These are phyloP conservation scores for Eupithecia tripunctaria DNA, from an alignment of 2,888 invertebrate species.

Conservation along the genomic window DNA sequence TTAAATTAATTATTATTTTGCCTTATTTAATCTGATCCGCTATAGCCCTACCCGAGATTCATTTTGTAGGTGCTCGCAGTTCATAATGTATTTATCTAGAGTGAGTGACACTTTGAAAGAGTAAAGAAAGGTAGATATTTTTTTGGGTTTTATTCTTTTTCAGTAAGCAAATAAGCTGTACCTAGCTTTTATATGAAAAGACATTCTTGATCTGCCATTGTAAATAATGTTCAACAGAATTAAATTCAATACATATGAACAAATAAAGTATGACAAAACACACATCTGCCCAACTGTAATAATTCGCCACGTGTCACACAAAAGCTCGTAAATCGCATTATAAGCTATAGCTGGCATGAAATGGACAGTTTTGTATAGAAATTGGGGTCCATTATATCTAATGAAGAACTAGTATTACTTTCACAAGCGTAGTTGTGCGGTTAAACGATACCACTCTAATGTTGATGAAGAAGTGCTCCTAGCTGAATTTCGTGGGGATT, in stretches of 20 bases:
- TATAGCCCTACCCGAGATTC: no score
- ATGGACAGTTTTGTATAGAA: slow-evolving; percentile 59
- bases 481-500: no score
- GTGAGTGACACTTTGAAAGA: no score
- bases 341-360: slow-evolving; percentile 66
- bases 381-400: slow-evolving; percentile 54
- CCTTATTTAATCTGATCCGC: no score
- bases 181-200: not conserved
- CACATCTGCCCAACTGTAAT: slow-evolving; percentile 40
- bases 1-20: no score
- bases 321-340: slow-evolving; percentile 37
- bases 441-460: not conserved
- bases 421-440: not conserved
- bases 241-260: not conserved
- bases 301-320: slow-evolving; percentile 38
- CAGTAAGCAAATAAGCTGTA: not conserved
- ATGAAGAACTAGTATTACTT: not conserved
- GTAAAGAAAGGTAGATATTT: no score
- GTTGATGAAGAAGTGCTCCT: no score
- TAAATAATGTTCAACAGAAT: not conserved
- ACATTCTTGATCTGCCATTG: not conserved
- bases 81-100: no score
- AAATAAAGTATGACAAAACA: not conserved
- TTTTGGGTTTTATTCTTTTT: not conserved
- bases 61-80: no score